phyloP scores from a whole-genome alignment of 2,113 vertebrate species.

The pig (Sus scrofa) region DNA sequence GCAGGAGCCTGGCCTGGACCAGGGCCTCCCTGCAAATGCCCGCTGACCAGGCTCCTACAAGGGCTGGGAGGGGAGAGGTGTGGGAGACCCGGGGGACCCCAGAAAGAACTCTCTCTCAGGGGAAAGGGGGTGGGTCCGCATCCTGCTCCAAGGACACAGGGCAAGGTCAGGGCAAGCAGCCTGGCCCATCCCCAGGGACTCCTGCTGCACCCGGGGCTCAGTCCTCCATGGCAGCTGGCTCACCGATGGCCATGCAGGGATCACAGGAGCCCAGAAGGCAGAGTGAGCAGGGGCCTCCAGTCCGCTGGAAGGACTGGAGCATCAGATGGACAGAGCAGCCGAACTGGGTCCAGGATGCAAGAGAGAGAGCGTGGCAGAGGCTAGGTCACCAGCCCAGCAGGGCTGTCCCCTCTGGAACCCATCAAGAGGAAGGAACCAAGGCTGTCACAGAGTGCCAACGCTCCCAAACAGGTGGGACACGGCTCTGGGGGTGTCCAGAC shows the following conservation, averaged over 20 bases:
- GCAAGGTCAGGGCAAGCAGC: rapidly evolving
- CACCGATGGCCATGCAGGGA: rapidly evolving
- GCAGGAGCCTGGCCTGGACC: too few relatives aligned
- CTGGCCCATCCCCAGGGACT: not conserved
- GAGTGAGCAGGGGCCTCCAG: not conserved
- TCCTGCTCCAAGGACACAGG: not conserved
- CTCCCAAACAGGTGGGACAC: not conserved
- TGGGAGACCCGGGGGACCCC: not conserved
- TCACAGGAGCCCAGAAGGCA: not conserved
- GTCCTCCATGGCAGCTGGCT: not conserved
- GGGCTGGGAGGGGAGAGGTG: not conserved
- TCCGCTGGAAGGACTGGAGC: not conserved
- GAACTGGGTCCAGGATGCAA: not conserved
- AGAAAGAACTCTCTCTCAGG: not conserved
- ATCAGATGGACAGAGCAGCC: not conserved
- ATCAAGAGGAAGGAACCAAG: not conserved
- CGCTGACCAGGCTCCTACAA: not conserved
- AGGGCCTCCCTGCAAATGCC: not conserved
- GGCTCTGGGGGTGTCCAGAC: not conserved
- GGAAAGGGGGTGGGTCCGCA: not conserved
- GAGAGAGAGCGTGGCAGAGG: rapidly evolving
- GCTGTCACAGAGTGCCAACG: rapidly evolving
- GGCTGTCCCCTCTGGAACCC: not conserved
- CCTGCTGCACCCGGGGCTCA: not conserved
- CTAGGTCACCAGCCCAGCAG: rapidly evolving